A percentile compares a stretch with the other conserved stretches of the same genome.
Evolutionary conservation across 1,140 invertebrate species (phyloP).

Genomic region (Ceratitis capitata): DNA sequence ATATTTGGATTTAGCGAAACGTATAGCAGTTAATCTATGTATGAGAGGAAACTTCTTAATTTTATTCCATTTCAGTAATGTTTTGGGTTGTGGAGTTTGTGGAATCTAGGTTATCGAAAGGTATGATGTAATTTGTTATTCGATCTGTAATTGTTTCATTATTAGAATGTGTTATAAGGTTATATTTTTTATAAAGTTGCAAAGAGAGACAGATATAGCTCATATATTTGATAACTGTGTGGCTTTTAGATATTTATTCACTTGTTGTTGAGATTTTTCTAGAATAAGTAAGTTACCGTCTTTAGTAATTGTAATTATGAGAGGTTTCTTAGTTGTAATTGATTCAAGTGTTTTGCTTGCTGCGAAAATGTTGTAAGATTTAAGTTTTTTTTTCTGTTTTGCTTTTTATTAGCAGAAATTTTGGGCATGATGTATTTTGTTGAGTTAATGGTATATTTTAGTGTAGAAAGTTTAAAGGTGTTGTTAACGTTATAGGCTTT

Average conservation of each 20-base stretch:
- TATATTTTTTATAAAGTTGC: background rate
- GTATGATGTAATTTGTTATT: no score
- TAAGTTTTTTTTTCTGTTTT: background rate
- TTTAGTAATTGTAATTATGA: background rate
- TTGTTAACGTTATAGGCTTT: background rate
- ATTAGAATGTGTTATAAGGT: background rate
- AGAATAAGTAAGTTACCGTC: constrained; percentile 1
- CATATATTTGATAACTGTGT: constrained; percentile 10
- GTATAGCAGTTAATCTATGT: background rate
- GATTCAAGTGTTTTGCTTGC: background rate
- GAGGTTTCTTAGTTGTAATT: background rate
- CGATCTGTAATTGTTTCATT: background rate
- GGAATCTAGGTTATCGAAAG: background rate
- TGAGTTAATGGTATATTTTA: background rate
- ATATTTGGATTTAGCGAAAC: background rate
- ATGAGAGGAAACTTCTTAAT: background rate
- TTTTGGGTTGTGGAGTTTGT: background rate
- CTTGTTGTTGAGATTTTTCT: background rate
- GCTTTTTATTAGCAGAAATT: constrained; percentile 7
- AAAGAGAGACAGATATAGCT: no score
- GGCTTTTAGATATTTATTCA: background rate
- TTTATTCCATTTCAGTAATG: background rate
- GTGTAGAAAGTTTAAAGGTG: background rate
- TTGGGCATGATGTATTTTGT: constrained; percentile 1
- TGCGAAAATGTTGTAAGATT: constrained; percentile 6